phyloP scores from a whole-genome alignment of 2,113 vertebrate genomes.

The Sisor rabdophorus region DNA sequence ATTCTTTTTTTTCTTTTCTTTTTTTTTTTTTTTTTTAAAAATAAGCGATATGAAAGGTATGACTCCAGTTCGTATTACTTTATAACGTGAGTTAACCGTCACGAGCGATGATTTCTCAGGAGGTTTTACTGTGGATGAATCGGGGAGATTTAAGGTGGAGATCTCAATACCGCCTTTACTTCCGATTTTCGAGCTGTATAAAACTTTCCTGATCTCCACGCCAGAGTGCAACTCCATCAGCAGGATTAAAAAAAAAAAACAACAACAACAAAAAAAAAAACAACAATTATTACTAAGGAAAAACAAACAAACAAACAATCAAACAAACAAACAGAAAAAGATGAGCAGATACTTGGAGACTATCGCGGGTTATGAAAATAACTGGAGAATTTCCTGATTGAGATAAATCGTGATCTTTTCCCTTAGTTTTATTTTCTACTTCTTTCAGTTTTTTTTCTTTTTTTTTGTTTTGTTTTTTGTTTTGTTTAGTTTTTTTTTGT shows the following conservation, averaged over 20 bases:
- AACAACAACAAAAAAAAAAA: slow-evolving; percentile 61
- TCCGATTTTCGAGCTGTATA: slow-evolving; percentile 52
- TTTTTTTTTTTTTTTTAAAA: background rate
- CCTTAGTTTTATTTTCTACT: slow-evolving; percentile 23
- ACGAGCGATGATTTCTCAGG: slow-evolving; percentile 39
- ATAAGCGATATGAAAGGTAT: slow-evolving; percentile 43
- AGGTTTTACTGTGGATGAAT: slow-evolving; percentile 44
- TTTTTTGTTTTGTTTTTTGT: slow-evolving; percentile 38
- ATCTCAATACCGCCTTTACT: slow-evolving; percentile 26
- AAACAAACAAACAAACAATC: slow-evolving; percentile 18
- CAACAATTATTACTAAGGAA: slow-evolving; percentile 54
- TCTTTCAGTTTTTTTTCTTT: background rate
- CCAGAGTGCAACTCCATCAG: slow-evolving; percentile 53
- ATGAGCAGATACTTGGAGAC: slow-evolving; percentile 43
- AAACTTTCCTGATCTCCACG: slow-evolving; percentile 57
- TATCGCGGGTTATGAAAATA: slow-evolving; percentile 48
- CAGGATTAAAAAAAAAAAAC: slow-evolving; percentile 65
- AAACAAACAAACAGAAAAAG: slow-evolving; percentile 14
- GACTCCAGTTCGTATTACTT: slow-evolving; percentile 48
- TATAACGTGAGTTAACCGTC: slow-evolving; percentile 41
- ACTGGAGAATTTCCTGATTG: slow-evolving; percentile 53
- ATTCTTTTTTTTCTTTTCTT: slow-evolving; percentile 24
- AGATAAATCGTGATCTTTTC: slow-evolving; percentile 47
- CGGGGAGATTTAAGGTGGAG: slow-evolving; percentile 39
- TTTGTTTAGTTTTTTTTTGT: background rate